A percentile compares a stretch with the other conserved stretches of the same genome.
These are phyloP conservation scores for Drosophila acutilabella DNA, from an alignment of 2,888 invertebrate genomes.

Conservation along the genomic window DNA sequence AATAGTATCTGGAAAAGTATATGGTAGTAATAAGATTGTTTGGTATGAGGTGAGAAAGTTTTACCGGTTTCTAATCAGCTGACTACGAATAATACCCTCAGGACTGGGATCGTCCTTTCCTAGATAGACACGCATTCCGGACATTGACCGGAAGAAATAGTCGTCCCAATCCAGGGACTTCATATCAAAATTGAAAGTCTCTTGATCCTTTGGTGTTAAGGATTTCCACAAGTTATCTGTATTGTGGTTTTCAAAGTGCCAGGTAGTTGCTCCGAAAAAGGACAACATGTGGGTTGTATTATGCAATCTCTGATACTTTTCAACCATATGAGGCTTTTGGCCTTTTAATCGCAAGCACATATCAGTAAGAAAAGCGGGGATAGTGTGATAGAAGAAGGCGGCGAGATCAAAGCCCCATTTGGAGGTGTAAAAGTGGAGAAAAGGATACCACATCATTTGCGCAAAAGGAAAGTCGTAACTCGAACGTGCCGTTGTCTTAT, in stretches of 20 bases:
- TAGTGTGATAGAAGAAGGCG: constrained; percentile 87
- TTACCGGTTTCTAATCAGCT: constrained; percentile 82
- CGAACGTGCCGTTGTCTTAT: constrained; percentile 83
- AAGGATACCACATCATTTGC: constrained; percentile 90
- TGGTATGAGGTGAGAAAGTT: neutral
- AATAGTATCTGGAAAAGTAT: constrained; percentile 58
- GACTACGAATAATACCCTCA: constrained; percentile 87
- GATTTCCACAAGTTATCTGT: constrained; percentile 85
- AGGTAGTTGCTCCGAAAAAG: constrained; percentile 91
- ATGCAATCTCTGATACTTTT: constrained; percentile 92
- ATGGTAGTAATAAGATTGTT: neutral
- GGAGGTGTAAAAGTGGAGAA: constrained; percentile 85
- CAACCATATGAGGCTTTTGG: constrained; percentile 86
- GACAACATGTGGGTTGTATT: constrained; percentile 90
- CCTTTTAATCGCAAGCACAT: constrained; percentile 71
- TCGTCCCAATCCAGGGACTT: constrained; percentile 89
- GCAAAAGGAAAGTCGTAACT: constrained; percentile 86
- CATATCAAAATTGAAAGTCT: constrained; percentile 91
- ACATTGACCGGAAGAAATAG: constrained; percentile 86
- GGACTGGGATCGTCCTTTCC: constrained; percentile 90
- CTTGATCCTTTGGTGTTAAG: constrained; percentile 84
- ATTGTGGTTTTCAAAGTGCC: constrained; percentile 89
- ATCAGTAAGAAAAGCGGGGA: constrained; percentile 88
- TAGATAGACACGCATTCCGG: constrained; percentile 90
- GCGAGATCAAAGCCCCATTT: constrained; percentile 83